Conservation (phyloP, 35 echinoderm and acorn worm genomes). For the Lytechinus variegatus region DNA sequence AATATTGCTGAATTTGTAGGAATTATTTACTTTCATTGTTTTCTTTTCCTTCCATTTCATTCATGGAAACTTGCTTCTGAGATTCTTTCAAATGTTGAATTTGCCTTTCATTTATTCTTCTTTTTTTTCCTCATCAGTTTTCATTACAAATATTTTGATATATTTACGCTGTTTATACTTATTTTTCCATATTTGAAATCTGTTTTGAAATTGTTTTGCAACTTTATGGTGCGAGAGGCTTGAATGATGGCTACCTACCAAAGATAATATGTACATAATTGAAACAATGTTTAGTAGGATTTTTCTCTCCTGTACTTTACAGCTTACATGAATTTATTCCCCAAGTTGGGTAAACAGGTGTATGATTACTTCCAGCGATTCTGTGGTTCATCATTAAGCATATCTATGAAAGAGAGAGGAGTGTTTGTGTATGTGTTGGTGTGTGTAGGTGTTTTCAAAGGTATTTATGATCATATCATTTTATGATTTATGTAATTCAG, state of each 20-base stretch:
- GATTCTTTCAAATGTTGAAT: neutral
- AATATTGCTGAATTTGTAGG: neutral
- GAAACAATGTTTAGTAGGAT: neutral
- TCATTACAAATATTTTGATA: neutral
- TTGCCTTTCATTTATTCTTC: neutral
- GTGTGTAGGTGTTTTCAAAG: neutral
- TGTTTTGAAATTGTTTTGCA: neutral
- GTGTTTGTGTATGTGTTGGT: neutral
- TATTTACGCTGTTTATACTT: neutral
- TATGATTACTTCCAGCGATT: neutral
- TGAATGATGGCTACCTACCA: neutral
- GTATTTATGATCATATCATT: neutral
- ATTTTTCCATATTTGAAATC: neutral
- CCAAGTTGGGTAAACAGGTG: neutral
- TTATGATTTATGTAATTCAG: neutral
- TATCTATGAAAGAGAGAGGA: neutral
- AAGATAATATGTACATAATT: neutral
- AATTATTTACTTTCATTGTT: neutral
- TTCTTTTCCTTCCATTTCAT: neutral
- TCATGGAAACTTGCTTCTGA: neutral
- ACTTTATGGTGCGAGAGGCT: neutral
- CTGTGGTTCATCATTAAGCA: neutral
- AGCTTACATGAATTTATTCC: neutral
- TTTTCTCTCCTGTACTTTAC: neutral
- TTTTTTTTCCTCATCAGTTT: neutral